Percentiles rank a stretch among this genome's conserved stretches.
Evolutionary conservation across 2,113 vertebrate species (phyloP).

Genomic region (Lota lota): DNA sequence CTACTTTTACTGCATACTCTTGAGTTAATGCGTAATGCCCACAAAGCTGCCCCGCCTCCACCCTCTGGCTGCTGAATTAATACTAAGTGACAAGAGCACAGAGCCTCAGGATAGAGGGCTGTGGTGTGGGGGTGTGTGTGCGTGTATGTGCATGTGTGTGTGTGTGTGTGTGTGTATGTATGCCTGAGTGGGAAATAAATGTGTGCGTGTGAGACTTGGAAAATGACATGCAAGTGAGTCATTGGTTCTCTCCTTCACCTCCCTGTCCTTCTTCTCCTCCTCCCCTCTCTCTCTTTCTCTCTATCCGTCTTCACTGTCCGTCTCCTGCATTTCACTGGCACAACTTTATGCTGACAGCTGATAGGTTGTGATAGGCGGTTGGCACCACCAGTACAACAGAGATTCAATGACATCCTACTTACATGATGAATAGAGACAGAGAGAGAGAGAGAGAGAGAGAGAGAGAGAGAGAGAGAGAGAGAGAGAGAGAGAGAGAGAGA

Average conservation of each 20-base stretch:
- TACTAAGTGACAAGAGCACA: slow-evolving; percentile 56
- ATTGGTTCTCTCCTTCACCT: slow-evolving; percentile 18
- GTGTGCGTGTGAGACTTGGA: slow-evolving; percentile 48
- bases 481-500: too few species aligned
- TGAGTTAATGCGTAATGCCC: too few species aligned
- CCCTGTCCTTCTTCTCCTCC: not conserved
- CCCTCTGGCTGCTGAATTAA: slow-evolving; percentile 39
- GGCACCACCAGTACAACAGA: slow-evolving; percentile 21
- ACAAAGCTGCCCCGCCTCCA: not conserved
- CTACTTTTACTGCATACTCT: too few species aligned
- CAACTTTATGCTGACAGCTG: slow-evolving; percentile 18
- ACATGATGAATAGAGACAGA: too few species aligned
- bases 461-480: too few species aligned
- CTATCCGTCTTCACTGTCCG: not conserved
- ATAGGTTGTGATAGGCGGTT: slow-evolving; percentile 29
- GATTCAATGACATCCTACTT: not conserved
- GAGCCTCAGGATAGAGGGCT: slow-evolving; percentile 28
- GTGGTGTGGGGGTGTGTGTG: slow-evolving; percentile 12
- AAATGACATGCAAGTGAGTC: slow-evolving; percentile 53
- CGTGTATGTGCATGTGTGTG: slow-evolving; percentile 9
- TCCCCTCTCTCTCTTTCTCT: not conserved
- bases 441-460: too few species aligned
- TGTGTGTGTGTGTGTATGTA: slow-evolving; percentile 35
- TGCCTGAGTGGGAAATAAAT: slow-evolving; percentile 16
- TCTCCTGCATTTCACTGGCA: slow-evolving; percentile 8